Conservation (phyloP, 2,113 vertebrate genomes). For the Drymodes brunneopygia region DNA sequence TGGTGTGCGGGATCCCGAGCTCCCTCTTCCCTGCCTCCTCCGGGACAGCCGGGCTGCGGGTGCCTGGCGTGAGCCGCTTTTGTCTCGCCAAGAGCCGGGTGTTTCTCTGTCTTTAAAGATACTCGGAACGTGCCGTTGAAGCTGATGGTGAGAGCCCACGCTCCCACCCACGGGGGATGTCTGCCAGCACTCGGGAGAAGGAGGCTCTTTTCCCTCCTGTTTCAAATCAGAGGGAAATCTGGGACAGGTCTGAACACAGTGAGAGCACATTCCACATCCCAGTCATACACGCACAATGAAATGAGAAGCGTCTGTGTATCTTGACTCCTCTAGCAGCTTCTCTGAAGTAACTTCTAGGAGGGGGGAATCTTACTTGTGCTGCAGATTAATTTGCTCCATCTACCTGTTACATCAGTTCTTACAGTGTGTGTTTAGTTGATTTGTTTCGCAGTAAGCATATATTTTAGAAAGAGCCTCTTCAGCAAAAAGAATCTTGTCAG, state of each 20-base stretch:
- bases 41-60: not conserved
- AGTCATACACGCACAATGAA: not conserved
- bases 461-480: not conserved
- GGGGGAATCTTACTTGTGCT: not conserved
- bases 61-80: not conserved
- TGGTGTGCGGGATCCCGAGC: not conserved
- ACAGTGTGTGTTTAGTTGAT: not conserved
- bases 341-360: not conserved
- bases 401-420: slow-evolving; percentile 44
- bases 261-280: slow-evolving; percentile 1
- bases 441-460: not conserved
- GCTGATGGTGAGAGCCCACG: not conserved
- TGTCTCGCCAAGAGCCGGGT: not conserved
- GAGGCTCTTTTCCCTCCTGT: not conserved
- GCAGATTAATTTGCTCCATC: not conserved
- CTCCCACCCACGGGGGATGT: not conserved
- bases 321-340: not conserved
- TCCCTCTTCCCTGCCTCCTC: not conserved
- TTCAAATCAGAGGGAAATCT: slow-evolving; percentile 1
- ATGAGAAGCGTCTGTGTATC: not conserved
- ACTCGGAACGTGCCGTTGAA: not conserved
- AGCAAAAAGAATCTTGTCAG: not conserved
- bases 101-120: not conserved
- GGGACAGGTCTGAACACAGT: slow-evolving; percentile 47
- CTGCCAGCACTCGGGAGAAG: not conserved